phyloP scores from a whole-genome alignment of 2,888 invertebrate genomes.

The Pilophorus perplexus region DNA sequence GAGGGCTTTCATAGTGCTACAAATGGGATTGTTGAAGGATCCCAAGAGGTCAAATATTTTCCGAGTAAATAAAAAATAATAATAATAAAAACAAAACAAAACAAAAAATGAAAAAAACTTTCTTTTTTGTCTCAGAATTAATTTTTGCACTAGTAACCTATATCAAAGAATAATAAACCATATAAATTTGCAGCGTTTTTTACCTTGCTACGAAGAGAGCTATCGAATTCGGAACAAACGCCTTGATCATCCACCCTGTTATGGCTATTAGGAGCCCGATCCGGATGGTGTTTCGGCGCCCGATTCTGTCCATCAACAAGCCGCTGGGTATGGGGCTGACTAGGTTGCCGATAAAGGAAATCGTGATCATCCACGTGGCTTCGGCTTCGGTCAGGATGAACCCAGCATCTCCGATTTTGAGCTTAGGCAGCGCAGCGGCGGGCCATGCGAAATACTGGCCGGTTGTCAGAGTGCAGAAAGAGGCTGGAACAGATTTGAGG shows the following conservation, averaged over 20 bases:
- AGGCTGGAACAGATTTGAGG: conserved; percentile 37
- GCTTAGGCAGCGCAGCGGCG: conserved; percentile 45
- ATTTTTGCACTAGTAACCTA: no score
- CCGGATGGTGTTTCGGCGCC: conserved; percentile 54
- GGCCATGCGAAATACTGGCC: conserved; percentile 46
- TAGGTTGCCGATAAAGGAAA: conserved; percentile 47
- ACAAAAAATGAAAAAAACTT: no score
- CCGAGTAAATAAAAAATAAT: no score
- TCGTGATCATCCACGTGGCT: conserved; percentile 46
- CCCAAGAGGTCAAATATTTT: no score
- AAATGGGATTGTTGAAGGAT: no score
- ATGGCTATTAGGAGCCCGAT: conserved; percentile 53
- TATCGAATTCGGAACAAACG: neutral
- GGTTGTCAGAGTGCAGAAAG: conserved; percentile 34
- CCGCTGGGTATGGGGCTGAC: conserved; percentile 54
- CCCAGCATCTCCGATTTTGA: conserved; percentile 38
- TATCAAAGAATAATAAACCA: no score
- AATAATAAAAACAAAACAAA: no score
- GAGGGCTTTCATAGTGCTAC: no score
- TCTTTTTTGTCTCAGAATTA: no score
- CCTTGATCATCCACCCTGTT: neutral
- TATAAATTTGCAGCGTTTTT: no score
- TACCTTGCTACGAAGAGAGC: conserved; percentile 32
- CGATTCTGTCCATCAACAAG: conserved; percentile 58
- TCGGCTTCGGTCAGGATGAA: conserved; percentile 42